phyloP scores from a whole-genome alignment of 2,797 vertebrate species.

The Trichosurus vulpecula region DNA sequence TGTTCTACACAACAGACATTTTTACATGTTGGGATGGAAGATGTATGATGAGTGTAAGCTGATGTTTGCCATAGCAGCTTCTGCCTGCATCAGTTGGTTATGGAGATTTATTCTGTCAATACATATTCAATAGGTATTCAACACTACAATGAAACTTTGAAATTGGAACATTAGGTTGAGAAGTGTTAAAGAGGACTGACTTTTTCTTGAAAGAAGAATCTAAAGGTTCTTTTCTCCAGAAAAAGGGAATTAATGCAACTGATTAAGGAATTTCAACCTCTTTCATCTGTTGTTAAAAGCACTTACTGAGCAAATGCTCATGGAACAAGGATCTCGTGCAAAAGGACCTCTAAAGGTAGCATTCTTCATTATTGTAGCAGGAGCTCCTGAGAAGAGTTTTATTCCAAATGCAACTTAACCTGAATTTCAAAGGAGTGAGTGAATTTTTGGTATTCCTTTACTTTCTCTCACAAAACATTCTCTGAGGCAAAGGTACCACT shows the following conservation, averaged over 20 bases:
- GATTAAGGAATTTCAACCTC: background rate
- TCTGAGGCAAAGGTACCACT: background rate
- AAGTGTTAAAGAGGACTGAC: background rate
- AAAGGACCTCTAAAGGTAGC: background rate
- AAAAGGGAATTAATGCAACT: background rate
- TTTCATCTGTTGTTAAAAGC: background rate
- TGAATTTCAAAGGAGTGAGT: background rate
- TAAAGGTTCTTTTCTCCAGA: background rate
- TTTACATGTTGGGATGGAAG: constrained; percentile 48
- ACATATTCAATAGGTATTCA: constrained; percentile 48
- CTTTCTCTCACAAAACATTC: background rate
- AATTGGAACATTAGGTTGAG: background rate
- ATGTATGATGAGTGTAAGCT: constrained; percentile 60
- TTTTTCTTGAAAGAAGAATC: background rate
- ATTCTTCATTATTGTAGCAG: background rate
- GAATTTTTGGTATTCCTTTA: background rate
- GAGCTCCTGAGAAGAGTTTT: background rate
- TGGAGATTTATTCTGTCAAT: constrained; percentile 36
- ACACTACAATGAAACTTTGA: constrained; percentile 65
- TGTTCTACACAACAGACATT: constrained; percentile 54
- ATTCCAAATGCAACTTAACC: background rate
- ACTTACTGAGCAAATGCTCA: background rate
- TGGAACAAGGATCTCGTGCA: background rate
- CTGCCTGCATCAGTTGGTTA: constrained; percentile 45
- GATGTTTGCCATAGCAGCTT: constrained; percentile 52